These are phyloP conservation scores for Lasaia peninsularis DNA, from an alignment of 1,140 invertebrate species.

Conservation along the genomic window DNA sequence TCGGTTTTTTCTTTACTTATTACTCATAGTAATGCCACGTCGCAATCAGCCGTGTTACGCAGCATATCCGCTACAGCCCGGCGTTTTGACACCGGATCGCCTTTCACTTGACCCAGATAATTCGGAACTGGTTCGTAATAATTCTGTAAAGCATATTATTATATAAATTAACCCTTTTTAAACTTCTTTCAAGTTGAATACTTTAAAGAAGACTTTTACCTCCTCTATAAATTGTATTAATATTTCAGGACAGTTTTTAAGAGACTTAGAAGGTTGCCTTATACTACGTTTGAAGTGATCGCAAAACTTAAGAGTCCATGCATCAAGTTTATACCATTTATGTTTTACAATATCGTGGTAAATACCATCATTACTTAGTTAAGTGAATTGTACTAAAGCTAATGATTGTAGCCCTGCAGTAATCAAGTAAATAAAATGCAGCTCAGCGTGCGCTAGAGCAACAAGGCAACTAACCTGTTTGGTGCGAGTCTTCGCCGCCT, in stretches of 20 bases:
- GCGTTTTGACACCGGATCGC: slow-evolving; percentile 58
- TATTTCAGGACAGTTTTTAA: no score
- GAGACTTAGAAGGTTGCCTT: no score
- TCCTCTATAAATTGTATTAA: no score
- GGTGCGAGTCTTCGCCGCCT: slow-evolving; percentile 48
- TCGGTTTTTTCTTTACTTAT: no score
- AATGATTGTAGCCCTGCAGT: slow-evolving; percentile 45
- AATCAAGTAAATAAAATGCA: slow-evolving; percentile 55
- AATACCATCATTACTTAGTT: not conserved
- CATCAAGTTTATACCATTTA: not conserved
- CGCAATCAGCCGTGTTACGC: slow-evolving; percentile 20
- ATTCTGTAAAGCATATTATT: slow-evolving; percentile 42
- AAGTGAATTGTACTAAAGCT: slow-evolving; percentile 17
- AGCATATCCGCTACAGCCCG: slow-evolving; percentile 40
- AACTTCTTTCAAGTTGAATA: not conserved
- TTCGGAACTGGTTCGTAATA: slow-evolving; percentile 70
- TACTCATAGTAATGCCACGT: slow-evolving; percentile 4
- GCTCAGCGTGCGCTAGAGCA: slow-evolving; percentile 48
- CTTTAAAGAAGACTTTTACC: no score
- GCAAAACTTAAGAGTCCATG: no score
- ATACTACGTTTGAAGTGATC: no score
- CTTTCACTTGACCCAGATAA: slow-evolving; percentile 74
- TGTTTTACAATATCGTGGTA: not conserved
- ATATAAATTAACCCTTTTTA: slow-evolving; percentile 2
- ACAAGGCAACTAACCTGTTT: slow-evolving; percentile 63